phyloP scores from a whole-genome alignment of 2,888 invertebrate genomes.

The Ennomos quercinarius region DNA sequence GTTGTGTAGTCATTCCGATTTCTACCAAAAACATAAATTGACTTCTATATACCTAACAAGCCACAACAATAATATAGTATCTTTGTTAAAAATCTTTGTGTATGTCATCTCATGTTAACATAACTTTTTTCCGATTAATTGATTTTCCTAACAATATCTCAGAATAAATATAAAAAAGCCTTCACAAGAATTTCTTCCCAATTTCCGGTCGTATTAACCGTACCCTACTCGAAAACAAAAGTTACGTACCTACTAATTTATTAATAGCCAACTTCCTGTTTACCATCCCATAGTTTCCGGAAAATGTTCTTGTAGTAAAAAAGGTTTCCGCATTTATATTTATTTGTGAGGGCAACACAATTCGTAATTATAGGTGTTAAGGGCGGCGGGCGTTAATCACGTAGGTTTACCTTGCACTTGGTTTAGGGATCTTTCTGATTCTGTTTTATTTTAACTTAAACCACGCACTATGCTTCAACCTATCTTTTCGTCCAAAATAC shows the following conservation, averaged over 20 bases:
- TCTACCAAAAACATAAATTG: too few relatives aligned
- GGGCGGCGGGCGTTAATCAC: slow-evolving; percentile 60
- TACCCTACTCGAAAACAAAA: slow-evolving; percentile 13
- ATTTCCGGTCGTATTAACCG: slow-evolving; percentile 2
- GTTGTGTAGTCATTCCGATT: too few relatives aligned
- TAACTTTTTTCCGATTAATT: too few relatives aligned
- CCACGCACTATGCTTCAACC: too few relatives aligned
- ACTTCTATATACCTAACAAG: too few relatives aligned
- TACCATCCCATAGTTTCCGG: slow-evolving; percentile 17
- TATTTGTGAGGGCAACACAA: slow-evolving; percentile 49
- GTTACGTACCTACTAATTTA: slow-evolving; percentile 18
- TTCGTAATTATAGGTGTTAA: slow-evolving; percentile 62
- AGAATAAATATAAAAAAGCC: too few relatives aligned
- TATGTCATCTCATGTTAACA: too few relatives aligned
- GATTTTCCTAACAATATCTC: too few relatives aligned
- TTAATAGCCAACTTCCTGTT: slow-evolving; percentile 23
- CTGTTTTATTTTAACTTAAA: slow-evolving; percentile 1
- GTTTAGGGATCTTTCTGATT: slow-evolving; percentile 1
- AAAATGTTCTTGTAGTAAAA: slow-evolving; percentile 17
- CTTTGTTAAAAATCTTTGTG: too few relatives aligned
- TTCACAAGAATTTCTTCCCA: not conserved
- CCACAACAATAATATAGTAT: too few relatives aligned
- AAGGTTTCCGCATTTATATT: slow-evolving; percentile 47
- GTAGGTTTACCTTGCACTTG: slow-evolving; percentile 6
- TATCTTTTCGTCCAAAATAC: too few relatives aligned